These are phyloP conservation scores for Drosophila sproati DNA, from an alignment of 1,140 invertebrate genomes.

Conservation along the genomic window DNA sequence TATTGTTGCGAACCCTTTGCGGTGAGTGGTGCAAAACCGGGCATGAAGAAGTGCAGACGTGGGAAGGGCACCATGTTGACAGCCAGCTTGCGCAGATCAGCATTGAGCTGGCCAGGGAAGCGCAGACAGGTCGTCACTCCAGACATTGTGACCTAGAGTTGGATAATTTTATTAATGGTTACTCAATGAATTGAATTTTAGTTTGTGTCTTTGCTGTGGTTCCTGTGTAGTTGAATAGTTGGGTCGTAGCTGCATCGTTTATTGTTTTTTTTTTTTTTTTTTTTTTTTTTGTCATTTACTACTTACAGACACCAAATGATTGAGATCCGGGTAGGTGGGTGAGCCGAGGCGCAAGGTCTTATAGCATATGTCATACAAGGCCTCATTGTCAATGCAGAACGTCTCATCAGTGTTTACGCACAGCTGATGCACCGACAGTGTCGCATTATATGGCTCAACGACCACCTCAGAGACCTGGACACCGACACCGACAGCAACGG, in stretches of 20 bases:
- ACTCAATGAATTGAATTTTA: not conserved
- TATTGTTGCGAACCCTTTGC: constrained; percentile 94
- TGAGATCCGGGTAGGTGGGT: constrained; percentile 93
- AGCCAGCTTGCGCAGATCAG: constrained; percentile 96
- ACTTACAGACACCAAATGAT: constrained; percentile 89
- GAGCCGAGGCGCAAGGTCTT: constrained; percentile 88
- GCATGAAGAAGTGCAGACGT: constrained; percentile 98
- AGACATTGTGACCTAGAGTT: constrained; percentile 89
- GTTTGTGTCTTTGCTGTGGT: not conserved
- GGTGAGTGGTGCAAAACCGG: constrained; percentile 97
- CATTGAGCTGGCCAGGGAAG: constrained; percentile 94
- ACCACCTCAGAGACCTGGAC: constrained; percentile 89
- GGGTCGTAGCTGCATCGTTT: constrained; percentile 9
- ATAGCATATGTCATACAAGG: constrained; percentile 89
- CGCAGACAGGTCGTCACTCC: constrained; percentile 94
- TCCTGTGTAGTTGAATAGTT: not conserved
- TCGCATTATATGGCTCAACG: constrained; percentile 92
- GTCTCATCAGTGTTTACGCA: constrained; percentile 91
- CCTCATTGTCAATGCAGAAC: constrained; percentile 89
- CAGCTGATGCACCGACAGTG: constrained; percentile 91
- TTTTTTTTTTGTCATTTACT: constrained; percentile 2
- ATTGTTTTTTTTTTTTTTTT: not conserved
- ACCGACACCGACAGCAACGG: not conserved
- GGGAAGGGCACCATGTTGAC: constrained; percentile 99
- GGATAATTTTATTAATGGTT: constrained; percentile 42